Evolutionary conservation across 2,113 vertebrate species (phyloP), one percentile per base, ranked within the genome.

Genomic region (Onychostruthus taczanowskii): DNA sequence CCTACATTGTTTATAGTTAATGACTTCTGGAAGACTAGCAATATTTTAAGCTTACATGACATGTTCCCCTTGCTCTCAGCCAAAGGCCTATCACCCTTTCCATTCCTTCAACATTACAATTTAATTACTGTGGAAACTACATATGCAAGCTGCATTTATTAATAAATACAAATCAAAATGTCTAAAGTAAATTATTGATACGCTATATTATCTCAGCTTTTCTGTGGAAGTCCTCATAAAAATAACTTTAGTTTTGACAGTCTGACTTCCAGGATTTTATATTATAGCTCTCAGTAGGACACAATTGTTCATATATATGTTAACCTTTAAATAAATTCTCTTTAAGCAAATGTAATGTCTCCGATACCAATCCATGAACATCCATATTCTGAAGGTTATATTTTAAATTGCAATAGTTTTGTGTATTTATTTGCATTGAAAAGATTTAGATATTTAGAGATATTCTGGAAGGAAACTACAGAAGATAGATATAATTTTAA

Each of bases 181-280:
- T 79, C 72, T 70, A 30, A 33, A 4, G 19, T 82, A 76, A 66
- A 50, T 80, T 92, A 83, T 16, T 73, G 56, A 63, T 81, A 69
- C 19, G 24, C 31, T 78, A 3, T 21, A 63, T 76, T 63, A 87
- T 76, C 56, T 85, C 53, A 63, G 55, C 26, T 83, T 89, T 84
- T 90, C 59, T 67, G 11, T 33, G 26, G 33, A 77, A 63, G 30
- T 84, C 14, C 35, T 72, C 55, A 62, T 67, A 53, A 92, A 91
- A 95, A 92, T 62, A 70, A 74, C 31, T 90, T 61, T 3, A 15
- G 16, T 70, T 89, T 70, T 95, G 68, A 79, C 68, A 94, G n/a
- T 55, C 59, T 55, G 76, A 83, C 79, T 77, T 88, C 13, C 55
- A 77, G 26, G 13, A 30, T 73, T 87, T 69, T 43, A 2, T 64